phyloP scores from a whole-genome alignment of 2,888 invertebrate species.

The Endomychus coccineus region DNA sequence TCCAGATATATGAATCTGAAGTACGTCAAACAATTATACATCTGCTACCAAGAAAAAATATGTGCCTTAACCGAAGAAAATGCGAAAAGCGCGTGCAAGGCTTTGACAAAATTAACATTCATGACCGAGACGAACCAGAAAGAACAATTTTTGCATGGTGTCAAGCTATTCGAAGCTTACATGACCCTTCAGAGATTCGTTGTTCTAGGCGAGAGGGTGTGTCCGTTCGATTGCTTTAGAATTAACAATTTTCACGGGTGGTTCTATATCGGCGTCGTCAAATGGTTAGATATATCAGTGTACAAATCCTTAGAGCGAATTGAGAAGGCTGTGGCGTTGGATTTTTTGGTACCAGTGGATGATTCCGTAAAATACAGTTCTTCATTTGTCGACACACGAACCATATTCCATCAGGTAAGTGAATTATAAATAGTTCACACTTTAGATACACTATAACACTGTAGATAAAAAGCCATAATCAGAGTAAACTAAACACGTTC shows the following conservation, averaged over 20 bases:
- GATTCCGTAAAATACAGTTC: conserved; percentile 86
- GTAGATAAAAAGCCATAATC: too few species aligned
- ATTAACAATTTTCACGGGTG: conserved; percentile 74
- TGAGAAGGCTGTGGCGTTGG: conserved; percentile 83
- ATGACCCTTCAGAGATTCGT: conserved; percentile 82
- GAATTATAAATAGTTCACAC: too few species aligned
- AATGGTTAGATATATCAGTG: conserved; percentile 90
- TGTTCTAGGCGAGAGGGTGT: conserved; percentile 59
- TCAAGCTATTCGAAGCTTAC: conserved; percentile 87
- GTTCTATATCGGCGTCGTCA: conserved; percentile 88
- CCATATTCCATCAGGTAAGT: conserved; percentile 67
- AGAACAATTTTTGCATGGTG: conserved; percentile 72
- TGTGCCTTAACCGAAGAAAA: conserved; percentile 64
- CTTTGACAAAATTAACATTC: conserved; percentile 58
- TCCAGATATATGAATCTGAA: too few species aligned
- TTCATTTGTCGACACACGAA: conserved; percentile 87
- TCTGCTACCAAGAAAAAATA: conserved; percentile 64
- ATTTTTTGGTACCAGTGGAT: conserved; percentile 71
- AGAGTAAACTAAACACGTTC: too few species aligned
- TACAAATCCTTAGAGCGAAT: conserved; percentile 83
- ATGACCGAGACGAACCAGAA: conserved; percentile 45
- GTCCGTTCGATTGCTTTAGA: conserved; percentile 58
- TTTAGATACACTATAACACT: too few species aligned
- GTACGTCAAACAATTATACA: conserved; percentile 67
- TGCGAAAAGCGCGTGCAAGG: conserved; percentile 64